phyloP scores from a whole-genome alignment of 1,140 invertebrate species.

The Scaptomyza hsui region DNA sequence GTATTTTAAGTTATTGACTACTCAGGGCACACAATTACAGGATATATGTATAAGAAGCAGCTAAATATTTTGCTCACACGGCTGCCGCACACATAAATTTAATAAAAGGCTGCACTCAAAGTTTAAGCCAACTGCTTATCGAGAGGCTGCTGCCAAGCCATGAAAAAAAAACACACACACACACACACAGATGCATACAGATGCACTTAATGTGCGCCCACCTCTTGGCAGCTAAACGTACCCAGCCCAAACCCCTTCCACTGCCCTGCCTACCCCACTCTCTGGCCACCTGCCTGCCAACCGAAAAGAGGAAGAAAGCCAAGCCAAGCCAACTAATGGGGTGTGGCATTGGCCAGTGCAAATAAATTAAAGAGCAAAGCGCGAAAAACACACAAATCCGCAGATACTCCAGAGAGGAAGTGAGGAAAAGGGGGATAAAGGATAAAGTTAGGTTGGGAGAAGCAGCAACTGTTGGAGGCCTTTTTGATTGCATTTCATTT shows the following conservation, averaged over 20 bases:
- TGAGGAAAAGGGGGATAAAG: background rate
- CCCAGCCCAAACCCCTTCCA: background rate
- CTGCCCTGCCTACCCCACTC: background rate
- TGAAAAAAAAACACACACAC: slow-evolving; percentile 27
- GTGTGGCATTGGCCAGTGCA: slow-evolving; percentile 77
- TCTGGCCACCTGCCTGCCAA: background rate
- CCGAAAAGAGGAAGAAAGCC: background rate
- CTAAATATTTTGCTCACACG: slow-evolving; percentile 29
- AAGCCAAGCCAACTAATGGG: slow-evolving; percentile 59
- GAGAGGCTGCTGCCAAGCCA: slow-evolving; percentile 28
- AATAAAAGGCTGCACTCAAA: slow-evolving; percentile 66
- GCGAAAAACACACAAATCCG: slow-evolving; percentile 65
- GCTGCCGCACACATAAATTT: slow-evolving; percentile 73
- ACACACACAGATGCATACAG: slow-evolving; percentile 36
- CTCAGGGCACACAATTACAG: slow-evolving; percentile 2
- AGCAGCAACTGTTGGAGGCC: slow-evolving; percentile 39
- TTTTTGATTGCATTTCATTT: slow-evolving; percentile 81
- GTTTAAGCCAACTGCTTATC: slow-evolving; percentile 43
- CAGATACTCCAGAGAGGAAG: slow-evolving; percentile 14
- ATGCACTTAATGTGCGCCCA: slow-evolving; percentile 51
- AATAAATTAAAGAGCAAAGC: slow-evolving; percentile 76
- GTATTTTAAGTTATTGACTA: no score
- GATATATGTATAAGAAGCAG: slow-evolving; percentile 19
- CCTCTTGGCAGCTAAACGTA: slow-evolving; percentile 15
- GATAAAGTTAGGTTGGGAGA: background rate